Percentiles rank a stretch among this genome's conserved stretches.
These are phyloP conservation scores for Euproctis similis DNA, from an alignment of 2,888 invertebrate genomes.

Conservation along the genomic window DNA sequence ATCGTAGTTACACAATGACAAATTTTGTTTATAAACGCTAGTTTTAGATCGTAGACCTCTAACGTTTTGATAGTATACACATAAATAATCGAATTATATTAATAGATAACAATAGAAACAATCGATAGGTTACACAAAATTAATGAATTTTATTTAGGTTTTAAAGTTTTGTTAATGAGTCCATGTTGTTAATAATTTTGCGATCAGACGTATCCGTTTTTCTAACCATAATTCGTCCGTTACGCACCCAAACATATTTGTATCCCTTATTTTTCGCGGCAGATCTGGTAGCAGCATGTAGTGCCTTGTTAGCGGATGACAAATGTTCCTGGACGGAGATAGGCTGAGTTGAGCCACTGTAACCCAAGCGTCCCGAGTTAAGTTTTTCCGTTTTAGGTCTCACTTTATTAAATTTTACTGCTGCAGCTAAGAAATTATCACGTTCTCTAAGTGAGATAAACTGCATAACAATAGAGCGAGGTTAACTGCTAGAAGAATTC, in stretches of 20 bases:
- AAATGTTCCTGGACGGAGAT: conserved; percentile 8
- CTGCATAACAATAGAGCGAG: not conserved
- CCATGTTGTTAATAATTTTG: conserved; percentile 2
- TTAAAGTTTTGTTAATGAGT: conserved; percentile 2
- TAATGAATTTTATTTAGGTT: not conserved
- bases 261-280: conserved; percentile 6
- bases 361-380: conserved; percentile 2
- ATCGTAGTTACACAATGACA: conserved; percentile 5
- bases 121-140: not conserved
- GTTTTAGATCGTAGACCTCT: no score
- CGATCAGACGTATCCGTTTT: not conserved
- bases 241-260: conserved; percentile 9
- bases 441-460: not conserved
- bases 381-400: conserved; percentile 4
- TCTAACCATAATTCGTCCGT: conserved; percentile 6
- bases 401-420: not conserved
- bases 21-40: not conserved
- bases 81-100: not conserved
- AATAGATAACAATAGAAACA: not conserved
- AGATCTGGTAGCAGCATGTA: conserved; percentile 7
- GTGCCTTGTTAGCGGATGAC: conserved; percentile 2
- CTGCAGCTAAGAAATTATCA: not conserved
- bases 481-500: conserved; percentile 1
- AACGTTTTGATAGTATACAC: conserved; percentile 7
- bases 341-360: conserved; percentile 1